Conservation (phyloP, 2,888 invertebrate species). For the Tineola bisselliella region DNA sequence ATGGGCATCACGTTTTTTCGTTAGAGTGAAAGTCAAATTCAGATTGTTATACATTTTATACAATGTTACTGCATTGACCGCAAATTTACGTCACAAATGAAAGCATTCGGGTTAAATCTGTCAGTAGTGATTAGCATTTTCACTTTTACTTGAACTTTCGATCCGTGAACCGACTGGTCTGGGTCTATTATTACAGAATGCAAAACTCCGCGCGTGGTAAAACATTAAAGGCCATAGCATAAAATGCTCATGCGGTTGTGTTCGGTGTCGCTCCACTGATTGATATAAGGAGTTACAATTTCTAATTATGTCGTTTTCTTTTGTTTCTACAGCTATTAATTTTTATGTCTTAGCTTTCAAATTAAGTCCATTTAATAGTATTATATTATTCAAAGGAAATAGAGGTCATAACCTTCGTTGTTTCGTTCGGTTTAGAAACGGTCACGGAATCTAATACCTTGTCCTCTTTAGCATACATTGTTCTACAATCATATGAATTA, state of each 20-base stretch:
- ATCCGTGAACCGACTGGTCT: conserved; percentile 19
- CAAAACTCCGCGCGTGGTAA: conserved; percentile 12
- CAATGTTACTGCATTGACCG: conserved; percentile 28
- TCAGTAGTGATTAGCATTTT: conserved; percentile 32
- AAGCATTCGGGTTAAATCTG: conserved; percentile 20
- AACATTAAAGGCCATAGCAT: conserved; percentile 3
- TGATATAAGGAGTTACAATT: conserved; percentile 20
- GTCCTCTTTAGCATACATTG: neutral
- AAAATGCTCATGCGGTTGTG: conserved; percentile 16
- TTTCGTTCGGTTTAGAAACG: conserved; percentile 26
- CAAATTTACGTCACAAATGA: conserved; percentile 35
- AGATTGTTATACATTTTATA: conserved; percentile 12
- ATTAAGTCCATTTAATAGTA: neutral
- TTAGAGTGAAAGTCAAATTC: conserved; percentile 34
- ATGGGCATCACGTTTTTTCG: neutral
- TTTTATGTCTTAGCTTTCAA: neutral
- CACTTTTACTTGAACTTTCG: conserved; percentile 53
- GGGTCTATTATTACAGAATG: conserved; percentile 16
- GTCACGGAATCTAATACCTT: conserved; percentile 23
- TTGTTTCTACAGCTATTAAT: conserved; percentile 2
- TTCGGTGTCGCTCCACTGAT: conserved; percentile 30
- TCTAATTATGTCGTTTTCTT: conserved; percentile 24
- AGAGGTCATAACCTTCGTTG: conserved; percentile 28
- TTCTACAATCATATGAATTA: neutral
- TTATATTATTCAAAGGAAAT: conserved; percentile 9